Evolutionary conservation across 2,888 invertebrate species (phyloP), one percentile per base, ranked within the genome.

Genomic region (Branchellion lobata): DNA sequence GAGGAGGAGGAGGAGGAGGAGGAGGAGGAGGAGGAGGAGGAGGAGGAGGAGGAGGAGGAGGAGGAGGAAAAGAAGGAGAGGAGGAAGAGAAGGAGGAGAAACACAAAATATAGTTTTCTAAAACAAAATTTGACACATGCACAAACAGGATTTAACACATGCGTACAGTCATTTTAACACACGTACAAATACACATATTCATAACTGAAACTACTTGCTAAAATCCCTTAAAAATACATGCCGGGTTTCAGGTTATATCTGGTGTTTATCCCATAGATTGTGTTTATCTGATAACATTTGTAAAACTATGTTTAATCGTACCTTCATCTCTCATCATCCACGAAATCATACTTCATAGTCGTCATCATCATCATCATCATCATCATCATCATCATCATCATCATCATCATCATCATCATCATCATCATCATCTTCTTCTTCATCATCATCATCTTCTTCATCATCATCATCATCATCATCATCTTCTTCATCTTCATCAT

Each of bases 391-490:
- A 53, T 75, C 76, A 75, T 53, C 76, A 36, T 75, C 36, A 53
- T 75, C 53, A 75, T 47, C 47, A 75, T 75, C 76, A 75, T 75
- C 47, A 53, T n/a, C 47, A 24, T 75, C 76, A 27, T 47, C 76
- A 53, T 27, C 76, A 75, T 36, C 40, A 34, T 31, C 33, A 36
- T 31, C 33, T 33, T 36, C 73, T 1, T 69, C 69, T 57, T 57
- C 79, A 79, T 74, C 79, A 57, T 73, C 73, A 73, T 33, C 79
- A 53, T 73, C 79, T 51, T 79, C 73, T 73, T 51, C 79, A 73
- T 47, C 79, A 79, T 3, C 33, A 51, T 21, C 51, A 8, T 53
- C 72, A 31, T 53, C 79, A 40, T 71, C 78, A n/a, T n/a, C n/a
- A n/a, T n/a, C n/a, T n/a, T n/a, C n/a, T n/a, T 21, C n/a, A 65